phyloP scores from a whole-genome alignment of 2,888 invertebrate genomes.

The Helicoverpa assulta region DNA sequence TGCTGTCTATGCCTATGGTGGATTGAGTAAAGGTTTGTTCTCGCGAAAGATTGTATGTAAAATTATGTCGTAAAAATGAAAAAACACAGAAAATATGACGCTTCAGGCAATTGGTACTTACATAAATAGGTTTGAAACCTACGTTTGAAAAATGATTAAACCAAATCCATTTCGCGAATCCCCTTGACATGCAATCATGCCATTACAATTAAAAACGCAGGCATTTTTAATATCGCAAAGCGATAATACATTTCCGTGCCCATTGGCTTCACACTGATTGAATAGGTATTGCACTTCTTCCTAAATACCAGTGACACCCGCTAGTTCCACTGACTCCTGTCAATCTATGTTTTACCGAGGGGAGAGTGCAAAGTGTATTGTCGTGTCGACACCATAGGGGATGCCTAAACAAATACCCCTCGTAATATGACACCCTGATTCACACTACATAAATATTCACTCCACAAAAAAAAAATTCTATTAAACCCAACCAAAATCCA shows the following conservation, averaged over 20 bases:
- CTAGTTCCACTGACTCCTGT: conserved; percentile 63
- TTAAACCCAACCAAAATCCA: conserved; percentile 36
- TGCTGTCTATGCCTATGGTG: neutral
- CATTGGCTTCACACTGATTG: conserved; percentile 30
- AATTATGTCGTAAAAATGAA: no score
- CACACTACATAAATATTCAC: conserved; percentile 54
- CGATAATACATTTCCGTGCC: conserved; percentile 7
- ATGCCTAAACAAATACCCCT: conserved; percentile 58
- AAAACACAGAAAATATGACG: no score
- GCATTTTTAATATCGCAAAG: conserved; percentile 24
- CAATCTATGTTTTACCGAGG: conserved; percentile 66
- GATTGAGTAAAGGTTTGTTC: neutral
- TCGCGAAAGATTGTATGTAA: no score
- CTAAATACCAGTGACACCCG: conserved; percentile 55
- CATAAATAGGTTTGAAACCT: no score
- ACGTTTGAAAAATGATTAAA: neutral
- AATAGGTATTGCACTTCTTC: conserved; percentile 57
- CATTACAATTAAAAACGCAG: conserved; percentile 1
- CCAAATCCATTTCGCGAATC: neutral
- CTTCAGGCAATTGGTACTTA: no score
- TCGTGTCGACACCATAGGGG: conserved; percentile 73
- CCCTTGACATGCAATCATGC: neutral
- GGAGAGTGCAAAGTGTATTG: conserved; percentile 75
- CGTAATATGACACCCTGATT: conserved; percentile 58
- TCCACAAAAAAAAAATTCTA: conserved; percentile 30